Evolutionary conservation across 2,888 invertebrate genomes (phyloP).

Genomic region (Polyploca ridens): DNA sequence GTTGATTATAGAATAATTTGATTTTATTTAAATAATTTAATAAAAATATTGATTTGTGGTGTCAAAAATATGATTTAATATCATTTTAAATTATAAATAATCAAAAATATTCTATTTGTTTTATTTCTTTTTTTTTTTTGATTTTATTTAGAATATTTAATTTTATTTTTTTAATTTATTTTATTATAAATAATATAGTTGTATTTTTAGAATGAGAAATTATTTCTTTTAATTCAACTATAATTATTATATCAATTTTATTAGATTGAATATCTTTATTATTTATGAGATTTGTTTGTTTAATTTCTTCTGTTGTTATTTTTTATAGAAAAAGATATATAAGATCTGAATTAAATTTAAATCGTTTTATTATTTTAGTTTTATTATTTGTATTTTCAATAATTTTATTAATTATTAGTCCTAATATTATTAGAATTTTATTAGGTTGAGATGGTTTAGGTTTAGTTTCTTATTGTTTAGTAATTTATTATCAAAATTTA

Average conservation of each 20-base stretch:
- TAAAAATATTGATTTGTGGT: constrained; percentile 88
- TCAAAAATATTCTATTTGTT: constrained; percentile 77
- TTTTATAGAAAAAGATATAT: constrained; percentile 88
- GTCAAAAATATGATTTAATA: constrained; percentile 79
- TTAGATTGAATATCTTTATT: constrained; percentile 87
- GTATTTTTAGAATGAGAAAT: constrained; percentile 84
- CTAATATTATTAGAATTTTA: constrained; percentile 88
- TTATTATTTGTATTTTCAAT: constrained; percentile 88
- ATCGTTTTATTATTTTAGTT: constrained; percentile 87
- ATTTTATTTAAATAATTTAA: constrained; percentile 87
- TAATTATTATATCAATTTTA: constrained; percentile 82
- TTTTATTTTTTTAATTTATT: constrained; percentile 71
- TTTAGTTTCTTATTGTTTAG: constrained; percentile 88
- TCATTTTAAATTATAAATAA: constrained; percentile 79
- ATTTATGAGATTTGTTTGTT: constrained; percentile 86
- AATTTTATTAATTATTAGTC: constrained; percentile 87
- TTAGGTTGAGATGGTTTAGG: constrained; percentile 90
- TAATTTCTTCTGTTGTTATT: constrained; percentile 88
- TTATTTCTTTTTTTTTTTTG: constrained; percentile 78
- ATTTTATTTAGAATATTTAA: constrained; percentile 70
- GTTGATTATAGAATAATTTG: constrained; percentile 79
- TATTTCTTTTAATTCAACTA: constrained; percentile 75
- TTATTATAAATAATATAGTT: constrained; percentile 71
- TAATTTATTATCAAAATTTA: constrained; percentile 88
- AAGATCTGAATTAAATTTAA: constrained; percentile 79